Base-by-base conservation (phyloP, 2,113 vertebrate species). In the Carassius carassius region DNA sequence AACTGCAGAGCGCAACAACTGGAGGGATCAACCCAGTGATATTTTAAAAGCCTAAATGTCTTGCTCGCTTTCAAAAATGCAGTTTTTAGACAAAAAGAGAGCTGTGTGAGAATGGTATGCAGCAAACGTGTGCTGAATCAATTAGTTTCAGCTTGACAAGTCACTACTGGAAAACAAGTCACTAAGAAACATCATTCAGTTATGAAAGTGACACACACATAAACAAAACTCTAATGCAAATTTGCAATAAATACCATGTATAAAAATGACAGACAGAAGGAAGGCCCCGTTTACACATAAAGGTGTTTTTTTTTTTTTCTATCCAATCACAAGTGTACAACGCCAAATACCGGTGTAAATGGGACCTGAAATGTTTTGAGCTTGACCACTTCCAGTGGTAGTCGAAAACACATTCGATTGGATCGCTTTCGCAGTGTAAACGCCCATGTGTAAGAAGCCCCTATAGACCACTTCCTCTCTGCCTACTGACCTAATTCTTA, bases 41-140 rank as follows among this genome's bases (percentile, higher is more conserved):
- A 56, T 56, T 76, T 76, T 17, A 32, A 76, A 54, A 56, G 47
- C 4, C 2, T 25, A 13, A 49, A n/a, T 49, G 44, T 49, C 23
- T 75, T 75, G 5, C 3, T 49, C n/a, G 25, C 37, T 49, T 41
- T n/a, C 41, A 25, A 12, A 23, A 29, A 51, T 25, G 60, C 16
- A 67, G 23, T 63, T 32, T 81, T 23, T 44, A 47, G n/a, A 47
- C n/a, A 23, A 58, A 41, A 32, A 32, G 19, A 47, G 9, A 25
- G 37, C 37, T 65, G n/a, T 16, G 19, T 17, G 19, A 19, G 3
- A 54, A 11, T 19, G 25, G 54, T 21, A 7, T 69, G 32, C n/a
- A 84, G 86, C 47, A 49, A 12, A 83, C 80, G 12, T 32, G 25
- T 54, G 37, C 9, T 49, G 25, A 81, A 84, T 84, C 19, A 87